Conservation (phyloP, 2,888 invertebrate genomes). For the Eristalis pertinax region DNA sequence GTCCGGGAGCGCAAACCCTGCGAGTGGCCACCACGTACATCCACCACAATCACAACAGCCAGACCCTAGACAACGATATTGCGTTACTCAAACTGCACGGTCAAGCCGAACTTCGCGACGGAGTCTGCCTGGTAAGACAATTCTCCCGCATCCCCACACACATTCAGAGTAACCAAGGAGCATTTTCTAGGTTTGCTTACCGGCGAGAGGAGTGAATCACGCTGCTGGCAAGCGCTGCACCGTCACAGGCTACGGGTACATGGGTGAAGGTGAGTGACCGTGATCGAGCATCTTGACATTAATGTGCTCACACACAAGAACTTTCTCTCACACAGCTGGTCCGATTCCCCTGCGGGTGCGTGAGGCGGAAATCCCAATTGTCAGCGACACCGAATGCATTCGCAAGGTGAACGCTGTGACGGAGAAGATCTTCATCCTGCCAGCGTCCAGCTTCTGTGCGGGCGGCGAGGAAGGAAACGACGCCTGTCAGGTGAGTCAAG, state of each 20-base stretch:
- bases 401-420: slow-evolving; percentile 96
- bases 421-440: slow-evolving; percentile 95
- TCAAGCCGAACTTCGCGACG: slow-evolving; percentile 93
- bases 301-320: not conserved
- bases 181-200: slow-evolving; percentile 90
- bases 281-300: no score
- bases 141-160: not conserved
- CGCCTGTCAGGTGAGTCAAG: slow-evolving; percentile 89
- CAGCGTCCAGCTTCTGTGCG: slow-evolving; percentile 96
- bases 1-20: slow-evolving; percentile 94
- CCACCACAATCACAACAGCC: slow-evolving; percentile 97
- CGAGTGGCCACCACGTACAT: slow-evolving; percentile 96
- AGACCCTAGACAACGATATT: slow-evolving; percentile 96
- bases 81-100: slow-evolving; percentile 94
- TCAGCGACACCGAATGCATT: slow-evolving; percentile 95
- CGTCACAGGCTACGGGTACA: slow-evolving; percentile 96
- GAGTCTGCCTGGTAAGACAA: slow-evolving; percentile 82
- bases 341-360: slow-evolving; percentile 94
- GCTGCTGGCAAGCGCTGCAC: slow-evolving; percentile 95
- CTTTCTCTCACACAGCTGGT: slow-evolving; percentile 84
- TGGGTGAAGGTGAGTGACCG: slow-evolving; percentile 90
- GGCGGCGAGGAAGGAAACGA: slow-evolving; percentile 96
- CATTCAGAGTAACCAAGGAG: not conserved
- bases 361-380: slow-evolving; percentile 95
- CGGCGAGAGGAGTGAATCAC: slow-evolving; percentile 93